Percentiles rank a stretch among this genome's conserved stretches.
phyloP scores from a whole-genome alignment of 1,140 invertebrate genomes.

The Drosophila takahashii region DNA sequence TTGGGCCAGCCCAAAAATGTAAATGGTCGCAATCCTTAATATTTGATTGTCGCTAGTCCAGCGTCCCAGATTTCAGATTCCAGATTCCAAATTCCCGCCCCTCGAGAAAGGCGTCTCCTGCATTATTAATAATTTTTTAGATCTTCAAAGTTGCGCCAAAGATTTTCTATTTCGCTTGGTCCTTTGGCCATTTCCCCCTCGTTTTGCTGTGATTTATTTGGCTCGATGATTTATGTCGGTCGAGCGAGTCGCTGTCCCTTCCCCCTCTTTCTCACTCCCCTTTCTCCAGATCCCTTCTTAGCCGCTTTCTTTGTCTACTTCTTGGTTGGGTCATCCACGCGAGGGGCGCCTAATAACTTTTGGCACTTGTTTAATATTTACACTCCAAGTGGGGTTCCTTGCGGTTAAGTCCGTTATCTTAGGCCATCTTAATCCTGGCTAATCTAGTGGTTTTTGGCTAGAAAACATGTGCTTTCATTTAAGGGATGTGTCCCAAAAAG shows the following conservation, averaged over 20 bases:
- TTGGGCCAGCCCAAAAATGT: conserved; percentile 15
- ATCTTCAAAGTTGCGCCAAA: conserved; percentile 64
- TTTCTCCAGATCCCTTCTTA: background rate
- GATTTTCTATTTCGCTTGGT: conserved; percentile 60
- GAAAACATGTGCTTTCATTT: background rate
- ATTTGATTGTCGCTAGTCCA: conserved; percentile 31
- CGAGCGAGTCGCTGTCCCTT: conserved; percentile 22
- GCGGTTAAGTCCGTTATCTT: conserved; percentile 18
- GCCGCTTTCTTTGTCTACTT: conserved; percentile 39
- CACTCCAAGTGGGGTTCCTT: background rate
- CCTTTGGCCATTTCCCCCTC: background rate
- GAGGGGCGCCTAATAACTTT: conserved; percentile 19
- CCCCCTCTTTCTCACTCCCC: background rate
- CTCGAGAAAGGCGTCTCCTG: conserved; percentile 26
- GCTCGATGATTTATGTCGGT: conserved; percentile 70
- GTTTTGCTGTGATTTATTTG: conserved; percentile 72
- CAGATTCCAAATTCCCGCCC: conserved; percentile 9
- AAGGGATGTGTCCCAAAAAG: too few species aligned
- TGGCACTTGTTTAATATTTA: conserved; percentile 12
- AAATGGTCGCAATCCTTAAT: conserved; percentile 43
- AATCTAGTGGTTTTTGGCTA: background rate
- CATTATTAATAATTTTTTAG: conserved; percentile 75
- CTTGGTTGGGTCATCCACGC: conserved; percentile 38
- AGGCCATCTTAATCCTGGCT: conserved; percentile 49
- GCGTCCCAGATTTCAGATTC: conserved; percentile 28